Evolutionary conservation across 2,113 vertebrate genomes (phyloP).

Genomic region (Eublepharis macularius): DNA sequence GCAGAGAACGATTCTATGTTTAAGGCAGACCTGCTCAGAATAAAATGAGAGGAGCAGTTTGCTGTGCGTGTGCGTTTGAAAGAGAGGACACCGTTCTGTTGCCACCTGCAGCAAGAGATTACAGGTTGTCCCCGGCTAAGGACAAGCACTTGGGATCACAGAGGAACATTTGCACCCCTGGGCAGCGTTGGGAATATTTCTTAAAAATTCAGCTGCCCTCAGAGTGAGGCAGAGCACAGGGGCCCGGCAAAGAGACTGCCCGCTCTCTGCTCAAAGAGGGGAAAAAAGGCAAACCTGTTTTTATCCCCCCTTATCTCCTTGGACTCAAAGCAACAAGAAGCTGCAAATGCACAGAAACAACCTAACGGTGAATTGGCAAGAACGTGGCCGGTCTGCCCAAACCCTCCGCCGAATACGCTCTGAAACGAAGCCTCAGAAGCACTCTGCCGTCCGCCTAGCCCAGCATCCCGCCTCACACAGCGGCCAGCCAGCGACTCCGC

Average conservation of each 20-base stretch:
- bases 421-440: no score
- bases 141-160: constrained; percentile 18
- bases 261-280: neutral
- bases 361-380: no score
- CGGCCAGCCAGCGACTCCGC: no score
- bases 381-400: no score
- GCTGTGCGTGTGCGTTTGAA: constrained; percentile 41
- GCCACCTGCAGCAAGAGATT: constrained; percentile 53
- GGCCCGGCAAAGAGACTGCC: neutral
- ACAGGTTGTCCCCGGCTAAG: constrained; percentile 35
- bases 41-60: constrained; percentile 57
- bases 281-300: no score
- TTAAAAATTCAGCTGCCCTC: neutral
- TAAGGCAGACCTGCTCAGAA: constrained; percentile 42
- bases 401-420: no score
- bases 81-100: constrained; percentile 51
- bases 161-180: constrained; percentile 12
- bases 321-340: no score
- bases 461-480: no score
- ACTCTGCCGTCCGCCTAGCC: no score
- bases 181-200: constrained; percentile 15
- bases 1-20: constrained; percentile 34
- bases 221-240: neutral
- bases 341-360: no score
- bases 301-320: no score